Evolutionary conservation across 2,797 vertebrate genomes (phyloP).

Genomic region (Sternarchorhynchus goeldii): DNA sequence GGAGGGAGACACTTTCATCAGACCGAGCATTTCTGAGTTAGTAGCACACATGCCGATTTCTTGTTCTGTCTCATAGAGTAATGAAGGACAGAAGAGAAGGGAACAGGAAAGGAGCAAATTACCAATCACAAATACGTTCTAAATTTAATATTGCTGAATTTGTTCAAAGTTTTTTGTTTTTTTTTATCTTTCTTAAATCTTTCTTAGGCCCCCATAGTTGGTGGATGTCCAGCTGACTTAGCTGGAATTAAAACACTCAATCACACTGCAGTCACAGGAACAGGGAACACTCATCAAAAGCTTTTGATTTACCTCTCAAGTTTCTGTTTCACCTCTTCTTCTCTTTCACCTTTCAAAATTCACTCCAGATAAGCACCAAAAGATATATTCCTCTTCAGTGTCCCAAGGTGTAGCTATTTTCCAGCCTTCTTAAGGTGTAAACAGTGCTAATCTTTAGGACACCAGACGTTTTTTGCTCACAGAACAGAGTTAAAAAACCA

Average conservation of each 20-base stretch:
- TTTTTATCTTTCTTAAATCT: slow-evolving; percentile 32
- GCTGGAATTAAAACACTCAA: slow-evolving; percentile 57
- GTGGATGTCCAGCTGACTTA: slow-evolving; percentile 42
- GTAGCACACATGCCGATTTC: neutral
- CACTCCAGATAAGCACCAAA: slow-evolving; percentile 22
- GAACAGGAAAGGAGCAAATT: slow-evolving; percentile 26
- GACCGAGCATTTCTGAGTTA: neutral
- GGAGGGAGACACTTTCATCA: slow-evolving; percentile 10
- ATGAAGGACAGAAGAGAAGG: slow-evolving; percentile 10
- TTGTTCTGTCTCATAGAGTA: slow-evolving; percentile 16
- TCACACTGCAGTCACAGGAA: slow-evolving; percentile 46
- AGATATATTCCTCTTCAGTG: slow-evolving; percentile 13
- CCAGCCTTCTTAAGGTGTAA: slow-evolving; percentile 2
- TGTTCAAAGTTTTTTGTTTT: slow-evolving; percentile 28
- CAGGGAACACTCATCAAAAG: slow-evolving; percentile 36
- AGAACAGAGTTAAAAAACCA: slow-evolving; percentile 10
- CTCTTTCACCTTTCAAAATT: slow-evolving; percentile 36
- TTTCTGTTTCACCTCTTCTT: slow-evolving; percentile 22
- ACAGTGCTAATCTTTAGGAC: slow-evolving; percentile 27
- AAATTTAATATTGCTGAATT: slow-evolving; percentile 25
- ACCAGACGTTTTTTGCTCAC: slow-evolving; percentile 19
- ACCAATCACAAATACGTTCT: slow-evolving; percentile 22
- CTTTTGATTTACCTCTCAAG: slow-evolving; percentile 49
- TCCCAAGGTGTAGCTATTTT: neutral
- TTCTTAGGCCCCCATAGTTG: slow-evolving; percentile 39